These are phyloP conservation scores for Gopherus flavomarginatus DNA, from an alignment of 2,113 vertebrate species.

Conservation along the genomic window DNA sequence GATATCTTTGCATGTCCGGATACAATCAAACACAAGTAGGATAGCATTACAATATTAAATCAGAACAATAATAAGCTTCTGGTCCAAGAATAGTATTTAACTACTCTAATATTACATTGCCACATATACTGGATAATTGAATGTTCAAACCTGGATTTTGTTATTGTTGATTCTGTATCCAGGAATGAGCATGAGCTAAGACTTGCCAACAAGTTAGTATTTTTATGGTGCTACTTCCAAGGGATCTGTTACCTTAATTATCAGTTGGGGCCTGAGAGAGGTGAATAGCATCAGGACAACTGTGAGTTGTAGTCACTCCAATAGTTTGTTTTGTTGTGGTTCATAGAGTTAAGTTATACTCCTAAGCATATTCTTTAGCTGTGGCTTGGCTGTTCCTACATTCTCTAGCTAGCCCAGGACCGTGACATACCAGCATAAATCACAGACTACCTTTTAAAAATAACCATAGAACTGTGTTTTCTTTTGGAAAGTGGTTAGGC, in stretches of 20 bases:
- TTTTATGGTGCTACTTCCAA: neutral
- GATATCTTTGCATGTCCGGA: neutral
- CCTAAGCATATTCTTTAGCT: neutral
- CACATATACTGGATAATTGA: neutral
- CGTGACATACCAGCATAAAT: neutral
- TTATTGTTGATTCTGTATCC: neutral
- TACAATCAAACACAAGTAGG: neutral
- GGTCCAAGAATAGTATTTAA: neutral
- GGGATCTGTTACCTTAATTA: conserved; percentile 21
- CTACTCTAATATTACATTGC: neutral
- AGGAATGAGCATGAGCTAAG: neutral
- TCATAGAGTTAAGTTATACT: neutral
- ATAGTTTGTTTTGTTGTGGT: neutral
- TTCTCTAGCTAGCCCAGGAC: neutral
- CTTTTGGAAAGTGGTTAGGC: neutral
- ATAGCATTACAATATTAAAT: rapidly evolving
- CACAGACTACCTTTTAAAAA: neutral
- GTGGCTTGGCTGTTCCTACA: conserved; percentile 3
- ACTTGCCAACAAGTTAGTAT: neutral
- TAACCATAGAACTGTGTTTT: neutral
- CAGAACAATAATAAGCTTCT: neutral
- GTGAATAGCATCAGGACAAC: neutral
- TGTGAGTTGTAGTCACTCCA: neutral
- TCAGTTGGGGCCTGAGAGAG: neutral
- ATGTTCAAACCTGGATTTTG: neutral